These are phyloP conservation scores for Lasius platythorax DNA, from an alignment of 2,888 invertebrate genomes.

Conservation along the genomic window DNA sequence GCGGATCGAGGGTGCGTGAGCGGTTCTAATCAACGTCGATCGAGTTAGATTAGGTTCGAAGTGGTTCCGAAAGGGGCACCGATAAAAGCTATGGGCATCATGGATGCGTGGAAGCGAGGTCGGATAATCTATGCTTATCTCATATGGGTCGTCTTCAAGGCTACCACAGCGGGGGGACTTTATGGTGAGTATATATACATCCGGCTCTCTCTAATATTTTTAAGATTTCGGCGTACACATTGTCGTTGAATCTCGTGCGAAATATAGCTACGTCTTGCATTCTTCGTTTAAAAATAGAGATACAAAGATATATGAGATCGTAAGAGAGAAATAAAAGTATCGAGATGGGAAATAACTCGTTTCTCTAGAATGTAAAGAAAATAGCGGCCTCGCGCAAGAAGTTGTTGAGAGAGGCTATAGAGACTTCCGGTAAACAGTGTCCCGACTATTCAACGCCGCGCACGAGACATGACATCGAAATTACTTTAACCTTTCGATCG, in stretches of 20 bases:
- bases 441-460: constrained; percentile 41
- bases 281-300: constrained; percentile 7
- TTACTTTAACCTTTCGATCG: constrained; percentile 56
- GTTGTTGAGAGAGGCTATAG: constrained; percentile 10
- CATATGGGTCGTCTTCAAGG: constrained; percentile 81
- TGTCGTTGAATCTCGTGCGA: not conserved
- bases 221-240: not conserved
- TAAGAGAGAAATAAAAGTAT: constrained; percentile 39
- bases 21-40: constrained; percentile 60
- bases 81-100: constrained; percentile 73
- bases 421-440: constrained; percentile 52
- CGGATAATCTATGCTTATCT: constrained; percentile 82
- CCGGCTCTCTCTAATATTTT: not conserved
- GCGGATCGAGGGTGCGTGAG: constrained; percentile 36
- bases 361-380: constrained; percentile 22
- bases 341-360: constrained; percentile 6
- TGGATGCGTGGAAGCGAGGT: constrained; percentile 81
- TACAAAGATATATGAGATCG: not conserved
- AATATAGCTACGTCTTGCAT: not conserved
- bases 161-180: constrained; percentile 78
- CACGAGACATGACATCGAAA: constrained; percentile 50
- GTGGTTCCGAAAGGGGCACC: constrained; percentile 45
- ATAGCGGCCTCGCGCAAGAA: constrained; percentile 18
- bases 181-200: constrained; percentile 78
- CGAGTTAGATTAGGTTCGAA: constrained; percentile 62